A percentile compares a stretch with the other conserved stretches of the same genome.
Evolutionary conservation across 2,888 invertebrate genomes (phyloP).

Genomic region (Macrophya alboannulata): DNA sequence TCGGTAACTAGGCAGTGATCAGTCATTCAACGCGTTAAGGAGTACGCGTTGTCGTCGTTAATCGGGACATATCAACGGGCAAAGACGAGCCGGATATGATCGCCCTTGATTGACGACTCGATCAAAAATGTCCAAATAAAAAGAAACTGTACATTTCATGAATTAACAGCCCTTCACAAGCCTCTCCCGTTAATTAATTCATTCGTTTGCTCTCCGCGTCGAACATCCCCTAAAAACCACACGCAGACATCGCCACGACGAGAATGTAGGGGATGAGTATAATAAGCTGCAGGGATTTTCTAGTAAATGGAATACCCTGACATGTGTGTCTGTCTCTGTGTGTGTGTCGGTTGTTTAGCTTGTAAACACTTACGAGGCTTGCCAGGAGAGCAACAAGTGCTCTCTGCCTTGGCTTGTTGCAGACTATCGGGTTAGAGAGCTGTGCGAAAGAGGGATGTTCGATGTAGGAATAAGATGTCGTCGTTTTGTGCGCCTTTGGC

Average conservation of each 20-base stretch:
- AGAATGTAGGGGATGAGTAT: background rate
- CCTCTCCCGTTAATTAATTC: background rate
- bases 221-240: background rate
- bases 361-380: conserved; percentile 74
- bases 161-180: no score
- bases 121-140: background rate
- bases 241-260: background rate
- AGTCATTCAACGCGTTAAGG: conserved; percentile 61
- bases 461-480: background rate
- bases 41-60: background rate
- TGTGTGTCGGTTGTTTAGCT: conserved; percentile 72
- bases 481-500: background rate
- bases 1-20: conserved; percentile 64
- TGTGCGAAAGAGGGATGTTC: background rate
- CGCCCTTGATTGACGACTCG: background rate
- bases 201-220: background rate
- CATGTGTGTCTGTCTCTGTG: conserved; percentile 61
- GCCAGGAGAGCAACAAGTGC: conserved; percentile 76
- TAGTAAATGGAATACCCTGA: conserved; percentile 48
- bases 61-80: background rate
- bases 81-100: background rate
- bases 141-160: background rate
- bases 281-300: background rate
- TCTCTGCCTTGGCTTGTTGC: conserved; percentile 60
- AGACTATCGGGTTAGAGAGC: conserved; percentile 42